phyloP scores from a whole-genome alignment of 2,113 vertebrate species.

The Cyprinus carpio region DNA sequence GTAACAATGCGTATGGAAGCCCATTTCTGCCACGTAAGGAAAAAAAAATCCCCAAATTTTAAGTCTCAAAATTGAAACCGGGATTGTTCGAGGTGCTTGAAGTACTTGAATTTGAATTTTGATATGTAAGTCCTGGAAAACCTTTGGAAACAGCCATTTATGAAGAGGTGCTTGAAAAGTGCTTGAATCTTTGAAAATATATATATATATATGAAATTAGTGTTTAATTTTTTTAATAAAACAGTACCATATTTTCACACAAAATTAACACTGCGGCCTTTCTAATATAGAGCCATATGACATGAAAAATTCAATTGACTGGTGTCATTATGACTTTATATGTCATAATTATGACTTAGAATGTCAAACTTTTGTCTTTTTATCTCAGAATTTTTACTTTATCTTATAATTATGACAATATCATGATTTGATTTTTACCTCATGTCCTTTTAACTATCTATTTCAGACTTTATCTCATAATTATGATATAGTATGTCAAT shows the following conservation, averaged over 20 bases:
- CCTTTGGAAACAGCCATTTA: background rate
- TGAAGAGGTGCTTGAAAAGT: background rate
- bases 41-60: background rate
- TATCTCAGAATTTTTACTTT: background rate
- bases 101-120: background rate
- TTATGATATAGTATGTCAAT: no score
- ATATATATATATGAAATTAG: background rate
- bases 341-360: background rate
- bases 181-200: no score
- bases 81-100: background rate
- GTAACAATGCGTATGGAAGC: background rate
- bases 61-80: background rate
- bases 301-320: no score
- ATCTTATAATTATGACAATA: background rate
- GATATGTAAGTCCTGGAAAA: background rate
- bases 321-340: background rate
- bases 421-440: background rate
- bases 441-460: background rate
- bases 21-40: background rate
- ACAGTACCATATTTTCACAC: background rate
- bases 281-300: background rate
- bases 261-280: background rate
- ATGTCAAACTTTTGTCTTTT: no score
- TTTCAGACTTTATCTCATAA: background rate
- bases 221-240: no score